These are phyloP conservation scores for Drosophila dunni DNA, from an alignment of 1,140 invertebrate genomes.

Conservation along the genomic window DNA sequence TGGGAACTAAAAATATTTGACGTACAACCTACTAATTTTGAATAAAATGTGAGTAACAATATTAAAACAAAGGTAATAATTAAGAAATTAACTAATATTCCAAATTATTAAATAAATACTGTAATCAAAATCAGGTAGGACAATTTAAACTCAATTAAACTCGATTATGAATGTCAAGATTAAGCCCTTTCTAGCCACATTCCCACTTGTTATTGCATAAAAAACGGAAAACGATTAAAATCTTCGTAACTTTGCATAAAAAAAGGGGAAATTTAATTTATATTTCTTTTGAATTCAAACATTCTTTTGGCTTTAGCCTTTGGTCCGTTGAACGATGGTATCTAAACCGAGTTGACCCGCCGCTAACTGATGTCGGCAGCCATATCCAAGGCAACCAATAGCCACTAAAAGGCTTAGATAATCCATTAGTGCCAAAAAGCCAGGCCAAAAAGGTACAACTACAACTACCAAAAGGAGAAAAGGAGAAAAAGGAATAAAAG, in stretches of 20 bases:
- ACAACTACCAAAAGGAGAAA: slow-evolving; percentile 1
- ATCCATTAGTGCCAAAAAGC: slow-evolving; percentile 75
- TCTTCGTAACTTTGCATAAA: slow-evolving; percentile 29
- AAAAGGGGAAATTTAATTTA: slow-evolving; percentile 3
- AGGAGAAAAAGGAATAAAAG: slow-evolving; percentile 25
- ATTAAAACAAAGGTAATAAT: no score
- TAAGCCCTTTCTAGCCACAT: not conserved
- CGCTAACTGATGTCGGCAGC: slow-evolving; percentile 35
- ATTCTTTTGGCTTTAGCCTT: slow-evolving; percentile 5
- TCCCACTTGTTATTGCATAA: slow-evolving; percentile 1
- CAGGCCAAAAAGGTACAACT: slow-evolving; percentile 58
- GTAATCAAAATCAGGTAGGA: no score
- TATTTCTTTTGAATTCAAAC: slow-evolving; percentile 1
- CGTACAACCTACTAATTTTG: no score
- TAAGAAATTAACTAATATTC: no score
- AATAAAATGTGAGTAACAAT: no score
- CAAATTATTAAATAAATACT: no score
- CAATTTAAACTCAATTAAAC: not conserved
- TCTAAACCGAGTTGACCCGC: slow-evolving; percentile 18
- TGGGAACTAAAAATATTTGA: no score
- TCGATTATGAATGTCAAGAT: not conserved
- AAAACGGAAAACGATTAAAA: slow-evolving; percentile 39
- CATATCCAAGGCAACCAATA: slow-evolving; percentile 72
- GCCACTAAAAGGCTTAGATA: slow-evolving; percentile 82
- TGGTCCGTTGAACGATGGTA: slow-evolving; percentile 1